These are phyloP conservation scores for Chrysaora quinquecirrha DNA, from an alignment of 30 jellyfish, hydroid and myxozoan species.

Conservation along the genomic window DNA sequence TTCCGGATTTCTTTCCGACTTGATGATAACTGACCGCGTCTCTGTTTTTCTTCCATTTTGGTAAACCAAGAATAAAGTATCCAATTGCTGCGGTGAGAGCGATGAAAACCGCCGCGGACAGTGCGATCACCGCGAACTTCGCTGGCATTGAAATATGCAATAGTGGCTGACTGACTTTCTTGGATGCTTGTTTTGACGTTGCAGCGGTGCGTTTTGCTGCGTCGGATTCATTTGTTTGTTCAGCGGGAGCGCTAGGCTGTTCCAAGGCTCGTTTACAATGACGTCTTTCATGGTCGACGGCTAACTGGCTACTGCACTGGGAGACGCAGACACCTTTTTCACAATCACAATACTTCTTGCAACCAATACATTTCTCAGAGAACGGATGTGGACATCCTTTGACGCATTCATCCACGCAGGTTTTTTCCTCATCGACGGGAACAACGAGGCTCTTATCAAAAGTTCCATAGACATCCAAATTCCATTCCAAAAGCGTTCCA, in stretches of 20 bases:
- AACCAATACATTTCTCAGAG: conserved; percentile 83
- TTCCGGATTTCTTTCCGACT: conserved; percentile 35
- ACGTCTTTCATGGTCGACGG: conserved; percentile 72
- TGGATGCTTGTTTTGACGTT: background rate
- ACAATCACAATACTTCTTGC: conserved; percentile 91
- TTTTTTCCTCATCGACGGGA: conserved; percentile 79
- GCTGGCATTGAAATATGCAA: conserved; percentile 86
- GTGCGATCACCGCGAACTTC: conserved; percentile 83
- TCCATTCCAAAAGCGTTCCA: conserved; percentile 83
- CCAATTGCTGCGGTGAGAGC: conserved; percentile 89
- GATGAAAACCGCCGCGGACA: conserved; percentile 75
- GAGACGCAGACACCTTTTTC: conserved; percentile 92
- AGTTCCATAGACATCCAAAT: conserved; percentile 86
- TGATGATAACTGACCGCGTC: conserved; percentile 45
- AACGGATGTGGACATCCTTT: conserved; percentile 88
- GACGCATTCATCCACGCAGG: conserved; percentile 82
- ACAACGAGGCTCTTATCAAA: conserved; percentile 61
- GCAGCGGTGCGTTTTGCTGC: background rate
- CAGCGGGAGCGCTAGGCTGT: background rate
- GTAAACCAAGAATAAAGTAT: conserved; percentile 77
- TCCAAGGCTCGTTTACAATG: conserved; percentile 86
- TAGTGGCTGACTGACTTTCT: conserved; percentile 50
- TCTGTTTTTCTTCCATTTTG: conserved; percentile 23
- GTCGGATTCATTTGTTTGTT: background rate
- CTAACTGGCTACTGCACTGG: conserved; percentile 56